Evolutionary conservation across 1,140 invertebrate genomes (phyloP), one percentile per base, ranked within the genome.

Genomic region (Drosophila funebris): DNA sequence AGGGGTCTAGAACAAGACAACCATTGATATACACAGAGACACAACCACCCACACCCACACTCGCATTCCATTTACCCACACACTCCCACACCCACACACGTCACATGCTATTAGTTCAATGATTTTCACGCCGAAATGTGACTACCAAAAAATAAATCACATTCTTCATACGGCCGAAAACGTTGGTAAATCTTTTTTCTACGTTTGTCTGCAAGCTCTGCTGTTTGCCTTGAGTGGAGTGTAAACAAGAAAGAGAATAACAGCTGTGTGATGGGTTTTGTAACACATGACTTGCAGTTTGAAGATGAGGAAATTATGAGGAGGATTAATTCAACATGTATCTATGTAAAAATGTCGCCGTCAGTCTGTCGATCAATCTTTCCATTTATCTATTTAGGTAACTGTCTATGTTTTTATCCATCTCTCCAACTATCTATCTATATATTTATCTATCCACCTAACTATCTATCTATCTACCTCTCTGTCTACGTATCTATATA

Each of bases 81-180:
- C 27, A 5, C 43, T 41, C 31, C 16, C 56, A 27, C 46, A 11
- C 14, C 3, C 43, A 27, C 76, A 69, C 57, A 88, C 60, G 78
- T 87, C 83, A 79, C 73, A 83, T 79, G 83, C 83, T 88, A 88
- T 88, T 88, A 88, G 83, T 88, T 88, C 83, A 88, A 88, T 88
- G 83, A 89, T 88, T 88, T 88, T 88, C 83, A 88, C 83, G 84
- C 83, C 83, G 48, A 79, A 87, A 74, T 73, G 36, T 63, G 68
- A 53, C 53, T 36, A 43, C 62, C 53, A 18, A 85, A 85, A 87
- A 82, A 78, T 82, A 87, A 88, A 87, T 79, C 76, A 76, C 48
- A 83, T 83, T 78, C 61, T 75, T 67, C 54, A 73, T 69, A 73
- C 63, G 57, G 31, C 39, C 41, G n/a, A 57, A 64, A 72, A 64